These are phyloP conservation scores for Sepioteuthis lessoniana DNA, from an alignment of 2,888 invertebrate genomes.

Conservation along the genomic window DNA sequence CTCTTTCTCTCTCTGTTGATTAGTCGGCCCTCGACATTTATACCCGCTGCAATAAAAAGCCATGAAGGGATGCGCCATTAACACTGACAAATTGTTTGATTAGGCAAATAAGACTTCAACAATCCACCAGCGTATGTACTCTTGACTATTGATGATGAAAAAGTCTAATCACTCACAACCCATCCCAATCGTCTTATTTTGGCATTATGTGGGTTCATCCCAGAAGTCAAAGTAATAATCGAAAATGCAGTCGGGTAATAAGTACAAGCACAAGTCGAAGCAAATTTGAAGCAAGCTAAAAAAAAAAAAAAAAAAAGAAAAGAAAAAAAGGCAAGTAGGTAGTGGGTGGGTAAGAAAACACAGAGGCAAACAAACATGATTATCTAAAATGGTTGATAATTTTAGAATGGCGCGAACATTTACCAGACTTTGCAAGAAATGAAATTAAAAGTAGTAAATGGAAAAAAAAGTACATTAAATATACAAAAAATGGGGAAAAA, in stretches of 20 bases:
- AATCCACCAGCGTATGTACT: neutral
- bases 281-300: neutral
- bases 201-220: neutral
- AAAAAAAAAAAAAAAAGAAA: neutral
- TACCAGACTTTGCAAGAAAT: neutral
- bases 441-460: no score
- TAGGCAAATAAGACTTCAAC: neutral
- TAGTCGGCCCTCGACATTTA: neutral
- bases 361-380: neutral
- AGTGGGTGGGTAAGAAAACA: neutral
- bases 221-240: neutral
- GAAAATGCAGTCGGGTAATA: neutral
- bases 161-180: neutral
- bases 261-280: neutral
- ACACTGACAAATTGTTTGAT: neutral
- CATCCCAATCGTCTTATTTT: neutral
- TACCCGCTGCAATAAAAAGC: neutral
- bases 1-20: neutral
- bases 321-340: no score
- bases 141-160: neutral
- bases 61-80: neutral
- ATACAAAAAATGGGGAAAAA: no score
- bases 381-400: constrained; percentile 8
- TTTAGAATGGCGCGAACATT: neutral
- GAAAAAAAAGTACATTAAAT: no score